These are phyloP conservation scores for Kuschelorhynchus macadamiae DNA, from an alignment of 2,888 invertebrate genomes.

Conservation along the genomic window DNA sequence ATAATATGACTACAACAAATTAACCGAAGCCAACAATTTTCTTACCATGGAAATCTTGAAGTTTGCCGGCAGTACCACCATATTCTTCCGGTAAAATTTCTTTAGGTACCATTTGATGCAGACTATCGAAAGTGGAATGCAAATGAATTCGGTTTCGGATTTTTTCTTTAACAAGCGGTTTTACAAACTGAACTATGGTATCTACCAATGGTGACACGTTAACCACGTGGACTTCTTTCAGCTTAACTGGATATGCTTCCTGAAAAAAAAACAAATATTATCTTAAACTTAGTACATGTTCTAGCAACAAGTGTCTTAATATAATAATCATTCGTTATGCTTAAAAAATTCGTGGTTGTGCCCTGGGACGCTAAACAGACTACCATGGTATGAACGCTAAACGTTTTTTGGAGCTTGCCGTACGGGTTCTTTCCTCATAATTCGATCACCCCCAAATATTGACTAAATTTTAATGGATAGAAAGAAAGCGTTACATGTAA, in stretches of 20 bases:
- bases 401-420: too few species aligned
- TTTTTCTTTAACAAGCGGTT: conserved; percentile 90
- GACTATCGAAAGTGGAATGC: conserved; percentile 80
- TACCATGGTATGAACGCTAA: too few species aligned
- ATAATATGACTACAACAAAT: too few species aligned
- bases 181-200: conserved; percentile 87
- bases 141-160: conserved; percentile 86
- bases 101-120: conserved; percentile 84
- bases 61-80: conserved; percentile 83
- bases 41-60: conserved; percentile 80
- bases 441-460: too few species aligned
- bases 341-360: too few species aligned
- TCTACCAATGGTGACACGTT: conserved; percentile 88
- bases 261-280: conserved; percentile 58
- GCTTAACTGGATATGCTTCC: conserved; percentile 90
- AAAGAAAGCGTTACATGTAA: too few species aligned
- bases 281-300: neutral
- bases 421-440: too few species aligned
- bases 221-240: conserved; percentile 89
- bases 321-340: too few species aligned
- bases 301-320: neutral
- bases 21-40: too few species aligned
- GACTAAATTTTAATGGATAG: too few species aligned
- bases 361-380: too few species aligned
- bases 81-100: conserved; percentile 87